phyloP scores from a whole-genome alignment of 2,888 invertebrate genomes.

The Geophilus truncorum region DNA sequence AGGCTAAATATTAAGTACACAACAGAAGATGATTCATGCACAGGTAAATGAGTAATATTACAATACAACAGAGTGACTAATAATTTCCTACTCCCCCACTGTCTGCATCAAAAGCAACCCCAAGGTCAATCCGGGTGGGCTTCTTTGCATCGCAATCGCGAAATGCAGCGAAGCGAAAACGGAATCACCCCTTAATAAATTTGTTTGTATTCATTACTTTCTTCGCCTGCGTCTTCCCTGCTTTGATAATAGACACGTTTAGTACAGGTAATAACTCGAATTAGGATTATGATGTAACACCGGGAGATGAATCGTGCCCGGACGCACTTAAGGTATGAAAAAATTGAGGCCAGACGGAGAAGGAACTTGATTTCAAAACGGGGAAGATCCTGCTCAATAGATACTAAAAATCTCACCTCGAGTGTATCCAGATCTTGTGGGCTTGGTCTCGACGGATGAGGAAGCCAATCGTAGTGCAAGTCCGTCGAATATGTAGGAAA shows the following conservation, averaged over 20 bases:
- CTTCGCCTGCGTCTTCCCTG: too few species aligned
- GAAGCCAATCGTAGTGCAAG: slow-evolving; percentile 54
- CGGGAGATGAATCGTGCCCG: background rate
- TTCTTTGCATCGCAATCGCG: background rate
- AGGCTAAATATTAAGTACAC: background rate
- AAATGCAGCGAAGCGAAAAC: background rate
- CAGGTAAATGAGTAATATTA: background rate
- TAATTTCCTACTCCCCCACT: background rate
- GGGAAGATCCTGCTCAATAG: background rate
- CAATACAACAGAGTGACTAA: background rate
- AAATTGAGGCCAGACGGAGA: background rate
- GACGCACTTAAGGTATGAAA: background rate
- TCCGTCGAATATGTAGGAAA: slow-evolving; percentile 51
- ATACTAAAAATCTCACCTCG: background rate
- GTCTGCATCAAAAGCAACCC: background rate
- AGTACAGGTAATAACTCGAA: background rate
- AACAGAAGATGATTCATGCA: background rate
- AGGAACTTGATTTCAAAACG: background rate
- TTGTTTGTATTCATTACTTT: background rate
- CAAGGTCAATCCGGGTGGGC: background rate
- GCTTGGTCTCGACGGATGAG: slow-evolving; percentile 42
- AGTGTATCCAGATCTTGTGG: background rate
- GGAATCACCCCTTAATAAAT: background rate
- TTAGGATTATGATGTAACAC: background rate
- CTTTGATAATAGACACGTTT: background rate